Base-by-base conservation (phyloP, 2,113 vertebrate genomes). In the Urocynchramus pylzowi region DNA sequence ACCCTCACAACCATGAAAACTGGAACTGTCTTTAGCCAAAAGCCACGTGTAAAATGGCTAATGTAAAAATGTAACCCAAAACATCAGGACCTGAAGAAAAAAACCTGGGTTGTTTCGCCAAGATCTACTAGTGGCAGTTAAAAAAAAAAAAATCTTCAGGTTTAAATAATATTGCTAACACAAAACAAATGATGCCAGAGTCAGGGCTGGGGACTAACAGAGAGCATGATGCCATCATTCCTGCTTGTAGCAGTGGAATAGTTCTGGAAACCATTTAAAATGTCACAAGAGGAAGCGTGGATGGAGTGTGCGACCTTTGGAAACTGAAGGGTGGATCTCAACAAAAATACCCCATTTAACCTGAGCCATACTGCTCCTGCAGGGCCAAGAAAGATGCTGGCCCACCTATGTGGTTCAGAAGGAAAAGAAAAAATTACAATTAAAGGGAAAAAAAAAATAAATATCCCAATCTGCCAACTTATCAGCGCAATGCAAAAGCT, bases 231-330 rank as follows among this genome's bases (percentile, higher is more conserved):
- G 90, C 92, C 84, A 87, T 78, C 83, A 42, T 90, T 92, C 56
- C 88, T 84, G 88, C 41, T 75, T 13, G 2, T 6, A 73, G 89
- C 80, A 86, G 79, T 2, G 1, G 60, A 87, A 86, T 39, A 91
- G 54, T 61, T 95, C 91, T 84, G 90, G 95, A 95, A 97, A 92
- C 65, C 70, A 79, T 79, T 92, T 90, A 49, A 92, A 84, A 69
- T 47, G 84, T 89, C 94, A 94, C 57, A n/a, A 59, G 41, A 79
- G 14, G 16, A 75, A 95, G 85, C 57, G 69, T 89, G 89, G 89
- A 95, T 89, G 74, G 67, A 76, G 81, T 53, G 42, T 37, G 50
- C 92, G 92, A 96, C 90, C 94, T 95, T 89, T 89, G 80, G 27
- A 89, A 92, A 92, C 30, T 14, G 45, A 84, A 78, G 83, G 77